Percentiles rank a stretch among this genome's conserved stretches.
Evolutionary conservation across 2,113 vertebrate genomes (phyloP).

Genomic region (Lucifuga dentata): DNA sequence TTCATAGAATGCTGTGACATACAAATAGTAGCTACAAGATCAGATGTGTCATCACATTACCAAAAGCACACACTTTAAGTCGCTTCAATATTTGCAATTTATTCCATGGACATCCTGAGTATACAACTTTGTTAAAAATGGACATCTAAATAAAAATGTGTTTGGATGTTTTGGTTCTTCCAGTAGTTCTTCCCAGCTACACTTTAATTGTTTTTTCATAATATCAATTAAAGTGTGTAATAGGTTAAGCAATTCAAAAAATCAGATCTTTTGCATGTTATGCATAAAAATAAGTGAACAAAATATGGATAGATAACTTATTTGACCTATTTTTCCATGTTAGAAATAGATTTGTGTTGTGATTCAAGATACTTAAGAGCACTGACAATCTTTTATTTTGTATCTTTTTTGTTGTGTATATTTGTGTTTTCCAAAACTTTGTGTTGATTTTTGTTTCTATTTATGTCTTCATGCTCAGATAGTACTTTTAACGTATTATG

Average conservation of each 20-base stretch:
- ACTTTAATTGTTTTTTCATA: neutral
- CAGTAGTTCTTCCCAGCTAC: neutral
- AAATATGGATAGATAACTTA: neutral
- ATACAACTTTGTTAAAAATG: neutral
- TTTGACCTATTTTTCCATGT: constrained; percentile 5
- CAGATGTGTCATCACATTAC: constrained; percentile 16
- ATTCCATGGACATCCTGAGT: neutral
- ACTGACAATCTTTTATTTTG: constrained; percentile 37
- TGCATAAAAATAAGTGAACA: neutral
- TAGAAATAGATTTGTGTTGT: constrained; percentile 17
- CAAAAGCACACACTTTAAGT: constrained; percentile 34
- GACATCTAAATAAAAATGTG: constrained; percentile 5
- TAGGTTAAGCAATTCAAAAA: neutral
- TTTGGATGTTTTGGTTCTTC: neutral
- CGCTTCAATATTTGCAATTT: constrained; percentile 2
- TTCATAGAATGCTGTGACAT: constrained; percentile 1
- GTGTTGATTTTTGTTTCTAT: constrained; percentile 10
- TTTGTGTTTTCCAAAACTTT: constrained; percentile 34
- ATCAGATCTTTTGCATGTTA: constrained; percentile 5
- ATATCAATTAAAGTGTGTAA: neutral
- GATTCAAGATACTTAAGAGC: neutral
- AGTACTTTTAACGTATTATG: constrained; percentile 29
- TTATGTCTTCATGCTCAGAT: constrained; percentile 1
- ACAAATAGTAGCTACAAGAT: constrained; percentile 7
- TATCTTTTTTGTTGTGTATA: constrained; percentile 7